Percentiles rank a stretch among this genome's conserved stretches.
These are phyloP conservation scores for Drosophila ustulata DNA, from an alignment of 2,888 invertebrate species.

Conservation along the genomic window DNA sequence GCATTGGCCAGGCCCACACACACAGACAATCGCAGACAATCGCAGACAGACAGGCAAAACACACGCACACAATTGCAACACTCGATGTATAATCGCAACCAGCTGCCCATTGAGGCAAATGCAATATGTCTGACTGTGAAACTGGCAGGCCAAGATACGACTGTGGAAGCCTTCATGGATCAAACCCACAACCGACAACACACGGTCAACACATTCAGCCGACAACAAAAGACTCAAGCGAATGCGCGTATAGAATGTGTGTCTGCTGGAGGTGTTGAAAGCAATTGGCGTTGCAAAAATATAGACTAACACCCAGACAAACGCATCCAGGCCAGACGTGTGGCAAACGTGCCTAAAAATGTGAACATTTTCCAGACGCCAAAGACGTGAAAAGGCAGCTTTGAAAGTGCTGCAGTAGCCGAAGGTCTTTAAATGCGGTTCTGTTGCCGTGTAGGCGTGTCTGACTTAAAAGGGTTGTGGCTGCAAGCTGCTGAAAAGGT, in stretches of 20 bases:
- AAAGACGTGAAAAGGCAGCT: conserved; percentile 75
- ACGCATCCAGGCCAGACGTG: conserved; percentile 60
- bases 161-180: conserved; percentile 51
- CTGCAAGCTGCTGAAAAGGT: conserved; percentile 63
- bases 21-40: conserved; percentile 13
- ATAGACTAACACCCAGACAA: conserved; percentile 46
- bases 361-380: conserved; percentile 64
- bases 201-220: conserved; percentile 52
- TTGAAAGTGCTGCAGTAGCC: conserved; percentile 39
- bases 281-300: conserved; percentile 73
- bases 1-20: conserved; percentile 37
- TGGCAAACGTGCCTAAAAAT: conserved; percentile 77
- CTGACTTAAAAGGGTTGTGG: conserved; percentile 46
- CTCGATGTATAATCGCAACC: conserved; percentile 72
- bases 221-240: conserved; percentile 57
- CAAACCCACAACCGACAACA: conserved; percentile 44
- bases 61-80: conserved; percentile 5
- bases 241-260: conserved; percentile 26
- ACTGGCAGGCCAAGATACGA: conserved; percentile 71
- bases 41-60: conserved; percentile 12
- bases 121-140: conserved; percentile 74
- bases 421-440: conserved; percentile 36
- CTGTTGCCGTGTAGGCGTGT: conserved; percentile 53
- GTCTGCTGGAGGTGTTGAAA: conserved; percentile 67
- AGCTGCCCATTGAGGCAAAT: conserved; percentile 76